phyloP scores from a whole-genome alignment of 2,888 invertebrate species.

The Thyatira batis region DNA sequence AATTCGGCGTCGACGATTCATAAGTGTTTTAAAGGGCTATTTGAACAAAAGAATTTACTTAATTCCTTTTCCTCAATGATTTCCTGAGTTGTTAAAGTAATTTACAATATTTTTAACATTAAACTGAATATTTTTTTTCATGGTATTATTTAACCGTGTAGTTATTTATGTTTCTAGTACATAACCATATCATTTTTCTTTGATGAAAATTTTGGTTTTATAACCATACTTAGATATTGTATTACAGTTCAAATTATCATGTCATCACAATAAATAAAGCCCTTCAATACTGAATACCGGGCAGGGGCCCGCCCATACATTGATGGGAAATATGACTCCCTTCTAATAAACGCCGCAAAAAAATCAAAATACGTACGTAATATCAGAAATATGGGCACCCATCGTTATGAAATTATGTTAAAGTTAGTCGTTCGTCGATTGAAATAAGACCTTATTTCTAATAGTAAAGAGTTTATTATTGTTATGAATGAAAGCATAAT shows the following conservation, averaged over 20 bases:
- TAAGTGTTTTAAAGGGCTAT: too few relatives aligned
- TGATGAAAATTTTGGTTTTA: not conserved
- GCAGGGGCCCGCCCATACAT: constrained; percentile 42
- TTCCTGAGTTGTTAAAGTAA: too few relatives aligned
- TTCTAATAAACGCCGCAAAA: constrained; percentile 53
- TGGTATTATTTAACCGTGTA: too few relatives aligned
- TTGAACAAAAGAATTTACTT: too few relatives aligned
- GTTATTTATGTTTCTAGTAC: not conserved
- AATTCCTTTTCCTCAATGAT: too few relatives aligned
- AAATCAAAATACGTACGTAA: constrained; percentile 65
- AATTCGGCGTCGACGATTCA: too few relatives aligned
- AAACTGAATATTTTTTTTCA: too few relatives aligned
- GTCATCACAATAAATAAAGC: constrained; percentile 2
- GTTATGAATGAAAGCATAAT: constrained; percentile 9
- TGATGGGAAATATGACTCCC: constrained; percentile 57
- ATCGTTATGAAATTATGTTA: constrained; percentile 77
- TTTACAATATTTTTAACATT: too few relatives aligned
- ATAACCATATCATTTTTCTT: not conserved
- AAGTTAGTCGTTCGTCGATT: constrained; percentile 24
- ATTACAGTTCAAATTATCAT: not conserved
- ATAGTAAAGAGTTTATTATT: constrained; percentile 22
- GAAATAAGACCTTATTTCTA: constrained; percentile 20
- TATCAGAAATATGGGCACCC: constrained; percentile 73
- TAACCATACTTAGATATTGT: not conserved
- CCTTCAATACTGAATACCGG: constrained; percentile 1